Evolutionary conservation across 2,797 vertebrate genomes (phyloP).

Genomic region (Luscinia megarhynchos): DNA sequence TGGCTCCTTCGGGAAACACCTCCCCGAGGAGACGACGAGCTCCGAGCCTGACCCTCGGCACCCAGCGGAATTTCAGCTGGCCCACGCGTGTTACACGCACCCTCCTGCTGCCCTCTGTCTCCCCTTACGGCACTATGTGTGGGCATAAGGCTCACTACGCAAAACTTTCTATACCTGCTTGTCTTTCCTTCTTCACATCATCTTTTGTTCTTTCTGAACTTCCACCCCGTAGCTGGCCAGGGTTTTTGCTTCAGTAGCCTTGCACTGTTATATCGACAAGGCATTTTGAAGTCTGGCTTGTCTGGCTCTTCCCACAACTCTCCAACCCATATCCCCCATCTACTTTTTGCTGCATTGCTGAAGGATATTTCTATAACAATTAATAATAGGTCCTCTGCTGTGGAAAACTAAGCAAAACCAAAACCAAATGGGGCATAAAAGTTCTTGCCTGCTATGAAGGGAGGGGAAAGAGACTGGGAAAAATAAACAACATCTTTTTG

Average conservation of each 20-base stretch:
- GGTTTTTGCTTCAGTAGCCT: background rate
- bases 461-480: background rate
- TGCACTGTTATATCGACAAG: too few species aligned
- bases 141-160: background rate
- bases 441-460: background rate
- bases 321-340: background rate
- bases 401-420: background rate
- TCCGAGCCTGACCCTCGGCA: background rate
- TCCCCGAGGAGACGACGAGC: rapidly evolving
- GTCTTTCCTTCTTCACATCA: background rate
- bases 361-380: background rate
- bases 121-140: too few species aligned
- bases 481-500: background rate
- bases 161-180: background rate
- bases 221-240: rapidly evolving
- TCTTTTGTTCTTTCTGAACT: background rate
- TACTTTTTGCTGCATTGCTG: background rate
- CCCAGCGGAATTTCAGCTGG: background rate
- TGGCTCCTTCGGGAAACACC: background rate
- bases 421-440: background rate
- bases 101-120: background rate
- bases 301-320: background rate
- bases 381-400: background rate
- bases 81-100: background rate
- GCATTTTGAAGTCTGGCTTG: background rate